Conservation (phyloP, 1,140 invertebrate species). For the Drosophila equinoxialis region DNA sequence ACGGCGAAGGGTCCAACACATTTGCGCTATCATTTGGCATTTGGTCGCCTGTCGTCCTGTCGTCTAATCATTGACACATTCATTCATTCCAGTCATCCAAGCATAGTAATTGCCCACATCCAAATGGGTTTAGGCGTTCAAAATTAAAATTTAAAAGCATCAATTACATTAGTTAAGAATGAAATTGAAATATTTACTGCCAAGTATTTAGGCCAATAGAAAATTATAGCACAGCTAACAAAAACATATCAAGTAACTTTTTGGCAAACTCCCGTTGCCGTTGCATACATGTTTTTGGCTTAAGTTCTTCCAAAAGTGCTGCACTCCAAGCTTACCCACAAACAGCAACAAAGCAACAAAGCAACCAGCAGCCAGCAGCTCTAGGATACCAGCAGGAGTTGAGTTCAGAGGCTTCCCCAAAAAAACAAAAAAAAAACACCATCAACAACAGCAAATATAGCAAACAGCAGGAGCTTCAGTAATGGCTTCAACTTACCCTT, state of each 20-base stretch:
- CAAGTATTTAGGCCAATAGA: constrained; percentile 7
- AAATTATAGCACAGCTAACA: constrained; percentile 13
- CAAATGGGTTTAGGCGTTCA: constrained; percentile 20
- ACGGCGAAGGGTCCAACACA: constrained; percentile 61
- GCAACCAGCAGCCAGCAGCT: neutral
- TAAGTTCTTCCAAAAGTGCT: constrained; percentile 12
- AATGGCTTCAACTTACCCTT: neutral
- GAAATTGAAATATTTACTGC: constrained; percentile 29
- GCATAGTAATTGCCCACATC: constrained; percentile 47
- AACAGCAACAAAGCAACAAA: constrained; percentile 30
- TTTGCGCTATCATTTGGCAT: constrained; percentile 61
- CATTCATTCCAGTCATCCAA: constrained; percentile 64
- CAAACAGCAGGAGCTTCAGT: constrained; percentile 7
- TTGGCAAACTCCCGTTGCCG: neutral
- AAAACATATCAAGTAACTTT: constrained; percentile 11
- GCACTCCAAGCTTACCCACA: constrained; percentile 15
- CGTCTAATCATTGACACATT: constrained; percentile 77
- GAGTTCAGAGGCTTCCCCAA: constrained; percentile 8
- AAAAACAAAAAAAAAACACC: constrained; percentile 18
- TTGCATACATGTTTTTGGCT: constrained; percentile 14
- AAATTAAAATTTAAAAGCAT: constrained; percentile 19
- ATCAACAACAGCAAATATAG: constrained; percentile 38
- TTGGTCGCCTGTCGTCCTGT: constrained; percentile 35
- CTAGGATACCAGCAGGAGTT: constrained; percentile 2
- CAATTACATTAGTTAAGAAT: constrained; percentile 22